Percentiles rank a stretch among this genome's conserved stretches.
Conservation (phyloP, 2,113 vertebrate species). For the Chionis minor region DNA sequence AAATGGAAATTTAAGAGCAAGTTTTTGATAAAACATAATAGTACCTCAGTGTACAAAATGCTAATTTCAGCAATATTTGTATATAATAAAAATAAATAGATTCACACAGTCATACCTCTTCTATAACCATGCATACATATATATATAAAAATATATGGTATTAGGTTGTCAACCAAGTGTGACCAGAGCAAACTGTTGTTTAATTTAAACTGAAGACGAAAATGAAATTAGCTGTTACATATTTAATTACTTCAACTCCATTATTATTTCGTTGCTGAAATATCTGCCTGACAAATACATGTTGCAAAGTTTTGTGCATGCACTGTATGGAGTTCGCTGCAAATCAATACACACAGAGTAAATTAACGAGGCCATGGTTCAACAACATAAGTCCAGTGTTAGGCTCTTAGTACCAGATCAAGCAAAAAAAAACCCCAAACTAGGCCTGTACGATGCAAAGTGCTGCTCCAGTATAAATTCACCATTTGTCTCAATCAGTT, state of each 20-base stretch:
- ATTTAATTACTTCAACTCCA: neutral
- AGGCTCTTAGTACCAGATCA: neutral
- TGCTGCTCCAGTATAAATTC: neutral
- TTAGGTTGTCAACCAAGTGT: neutral
- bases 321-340: neutral
- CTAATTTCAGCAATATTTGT: neutral
- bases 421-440: neutral
- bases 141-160: accelerated
- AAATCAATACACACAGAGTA: neutral
- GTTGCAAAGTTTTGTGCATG: neutral
- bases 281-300: neutral
- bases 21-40: neutral
- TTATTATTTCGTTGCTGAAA: neutral
- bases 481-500: neutral
- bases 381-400: neutral
- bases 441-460: neutral
- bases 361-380: neutral
- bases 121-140: neutral
- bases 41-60: neutral
- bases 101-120: neutral
- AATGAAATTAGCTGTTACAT: neutral
- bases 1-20: neutral
- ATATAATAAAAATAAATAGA: neutral
- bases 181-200: neutral
- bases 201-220: neutral